phyloP scores from a whole-genome alignment of 2,113 vertebrate species.

The Neoarius graeffei region DNA sequence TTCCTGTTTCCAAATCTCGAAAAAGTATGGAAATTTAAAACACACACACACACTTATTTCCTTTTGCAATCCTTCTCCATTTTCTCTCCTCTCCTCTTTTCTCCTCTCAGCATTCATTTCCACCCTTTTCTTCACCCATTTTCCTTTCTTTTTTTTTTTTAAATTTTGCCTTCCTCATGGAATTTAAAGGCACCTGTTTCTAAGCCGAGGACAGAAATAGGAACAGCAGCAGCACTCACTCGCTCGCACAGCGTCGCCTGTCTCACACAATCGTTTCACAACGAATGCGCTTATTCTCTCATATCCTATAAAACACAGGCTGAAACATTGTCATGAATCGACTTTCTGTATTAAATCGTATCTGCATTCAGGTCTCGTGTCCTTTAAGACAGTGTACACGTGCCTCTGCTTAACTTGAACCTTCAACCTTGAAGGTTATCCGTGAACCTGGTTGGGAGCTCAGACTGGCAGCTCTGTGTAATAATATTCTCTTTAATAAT shows the following conservation, averaged over 20 bases:
- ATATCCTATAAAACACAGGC: background rate
- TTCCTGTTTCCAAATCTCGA: background rate
- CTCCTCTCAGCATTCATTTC: background rate
- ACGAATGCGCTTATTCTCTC: background rate
- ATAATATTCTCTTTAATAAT: background rate
- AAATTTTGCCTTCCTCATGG: background rate
- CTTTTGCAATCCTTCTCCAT: background rate
- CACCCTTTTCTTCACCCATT: background rate
- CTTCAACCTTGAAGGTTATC: background rate
- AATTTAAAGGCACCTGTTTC: background rate
- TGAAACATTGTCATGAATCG: background rate
- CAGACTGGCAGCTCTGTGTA: background rate
- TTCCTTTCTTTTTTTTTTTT: background rate
- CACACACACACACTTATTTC: background rate
- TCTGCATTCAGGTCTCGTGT: background rate
- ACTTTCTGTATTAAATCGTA: background rate
- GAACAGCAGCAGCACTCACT: background rate
- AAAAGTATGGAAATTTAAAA: background rate
- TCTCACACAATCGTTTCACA: background rate
- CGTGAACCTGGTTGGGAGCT: background rate
- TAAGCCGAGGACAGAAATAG: too few relatives aligned
- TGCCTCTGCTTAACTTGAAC: background rate
- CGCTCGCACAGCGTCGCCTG: background rate
- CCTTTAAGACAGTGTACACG: background rate
- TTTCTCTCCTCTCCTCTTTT: background rate